phyloP scores from a whole-genome alignment of 1,140 invertebrate species.

The Plectus sambesii region DNA sequence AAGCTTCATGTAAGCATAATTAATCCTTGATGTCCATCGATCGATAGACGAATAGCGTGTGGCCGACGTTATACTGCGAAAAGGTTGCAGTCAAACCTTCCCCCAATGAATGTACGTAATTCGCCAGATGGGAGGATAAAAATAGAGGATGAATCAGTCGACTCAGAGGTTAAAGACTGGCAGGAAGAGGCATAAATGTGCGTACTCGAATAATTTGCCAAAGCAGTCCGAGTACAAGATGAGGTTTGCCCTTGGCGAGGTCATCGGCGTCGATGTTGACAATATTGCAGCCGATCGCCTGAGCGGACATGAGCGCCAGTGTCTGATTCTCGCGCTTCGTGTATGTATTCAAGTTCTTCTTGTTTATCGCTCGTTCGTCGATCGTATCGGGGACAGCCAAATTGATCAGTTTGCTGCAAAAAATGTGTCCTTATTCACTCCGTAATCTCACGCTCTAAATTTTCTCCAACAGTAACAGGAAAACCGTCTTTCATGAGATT shows the following conservation, averaged over 20 bases:
- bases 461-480: slow-evolving; percentile 2
- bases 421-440: slow-evolving; percentile 14
- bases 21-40: too few relatives aligned
- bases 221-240: slow-evolving; percentile 79
- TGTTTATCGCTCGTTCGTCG: slow-evolving; percentile 90
- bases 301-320: slow-evolving; percentile 76
- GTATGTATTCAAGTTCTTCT: slow-evolving; percentile 68
- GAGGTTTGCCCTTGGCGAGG: slow-evolving; percentile 75
- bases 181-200: too few relatives aligned
- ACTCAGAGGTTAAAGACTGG: too few relatives aligned
- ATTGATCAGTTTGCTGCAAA: slow-evolving; percentile 85
- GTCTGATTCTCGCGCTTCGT: slow-evolving; percentile 89
- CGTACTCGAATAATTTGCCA: slow-evolving; percentile 92
- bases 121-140: too few relatives aligned
- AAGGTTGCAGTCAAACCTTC: too few relatives aligned
- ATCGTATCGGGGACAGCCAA: slow-evolving; percentile 93
- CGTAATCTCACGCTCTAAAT: background rate
- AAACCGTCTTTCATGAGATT: background rate
- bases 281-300: slow-evolving; percentile 90
- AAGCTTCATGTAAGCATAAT: too few relatives aligned
- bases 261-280: slow-evolving; percentile 94
- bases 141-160: too few relatives aligned
- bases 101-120: too few relatives aligned
- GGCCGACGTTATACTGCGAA: too few relatives aligned
- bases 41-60: too few relatives aligned